Base-by-base conservation (phyloP, 2,888 invertebrate species). In the Callyntrura sp. region DNA sequence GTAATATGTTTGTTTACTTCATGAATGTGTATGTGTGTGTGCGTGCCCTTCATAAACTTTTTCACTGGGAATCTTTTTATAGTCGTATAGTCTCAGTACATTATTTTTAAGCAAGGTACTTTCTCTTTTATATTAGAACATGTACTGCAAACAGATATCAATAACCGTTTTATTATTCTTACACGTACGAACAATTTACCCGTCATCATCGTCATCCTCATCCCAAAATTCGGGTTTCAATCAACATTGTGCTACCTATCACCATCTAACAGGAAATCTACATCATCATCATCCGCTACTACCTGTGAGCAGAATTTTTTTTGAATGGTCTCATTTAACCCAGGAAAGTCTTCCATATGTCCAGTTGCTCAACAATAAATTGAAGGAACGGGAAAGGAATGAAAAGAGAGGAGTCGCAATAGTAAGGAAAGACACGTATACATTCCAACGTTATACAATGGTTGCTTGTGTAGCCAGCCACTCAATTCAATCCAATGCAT, bases 101-200 rank as follows among this genome's bases (percentile, higher is more conserved):
- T 2, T 35, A 35, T 35, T 35, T 35, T 35, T 35, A 35, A 6
- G 35, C 35, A 35, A 35, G 2, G 35, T 35, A 35, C 6, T 35
- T 35, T 35, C 35, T 35, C 35, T 35, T n/a, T n/a, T n/a, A n/a
- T 55, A 55, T 55, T 11, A 17, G 55, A 17, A n/a, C n/a, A 55
- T 17, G 55, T 4, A 62, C 11, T 9, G 17, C 6, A 60, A 1
- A 17, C 17, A 60, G n/a, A 60, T 60, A 60, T 60, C 57, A 60
- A 62, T 62, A 23, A 23, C 23, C 60, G 1, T 62, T 23, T 35
- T 6, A 17, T 20, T 62, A 20, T 62, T 23, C 60, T 20, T 20
- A 62, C 60, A 60, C 57, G 57, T 60, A n/a, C 57, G 8, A 60
- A 6, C 57, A 62, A 62, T 62, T 62, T 62, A 62, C 60, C 20